Conservation (phyloP, 1,140 invertebrate species). For the Euura lappo region DNA sequence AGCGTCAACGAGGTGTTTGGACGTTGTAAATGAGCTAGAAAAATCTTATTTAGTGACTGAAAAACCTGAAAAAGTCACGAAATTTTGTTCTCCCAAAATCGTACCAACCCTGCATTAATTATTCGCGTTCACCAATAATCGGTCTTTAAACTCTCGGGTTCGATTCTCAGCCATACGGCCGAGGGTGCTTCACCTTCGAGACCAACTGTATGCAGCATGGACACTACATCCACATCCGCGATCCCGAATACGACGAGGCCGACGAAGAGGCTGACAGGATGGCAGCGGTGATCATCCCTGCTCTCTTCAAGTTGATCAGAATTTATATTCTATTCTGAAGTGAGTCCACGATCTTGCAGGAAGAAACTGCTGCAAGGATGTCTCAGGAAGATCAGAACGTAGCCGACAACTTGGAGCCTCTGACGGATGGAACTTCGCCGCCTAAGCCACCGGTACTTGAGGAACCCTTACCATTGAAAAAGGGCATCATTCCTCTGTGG, state of each 20-base stretch:
- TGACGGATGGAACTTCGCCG: background rate
- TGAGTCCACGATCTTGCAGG: background rate
- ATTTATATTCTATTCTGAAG: background rate
- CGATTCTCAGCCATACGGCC: slow-evolving; percentile 61
- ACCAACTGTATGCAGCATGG: slow-evolving; percentile 71
- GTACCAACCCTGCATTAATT: no score
- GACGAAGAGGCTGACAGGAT: slow-evolving; percentile 52
- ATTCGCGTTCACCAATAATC: no score
- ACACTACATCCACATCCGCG: slow-evolving; percentile 64
- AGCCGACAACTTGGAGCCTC: background rate
- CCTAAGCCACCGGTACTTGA: slow-evolving; percentile 10
- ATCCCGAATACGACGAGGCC: slow-evolving; percentile 61
- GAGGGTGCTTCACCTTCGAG: slow-evolving; percentile 72
- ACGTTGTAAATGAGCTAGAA: no score
- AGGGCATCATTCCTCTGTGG: slow-evolving; percentile 62
- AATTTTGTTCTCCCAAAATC: no score
- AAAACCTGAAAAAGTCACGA: no score
- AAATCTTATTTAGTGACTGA: no score
- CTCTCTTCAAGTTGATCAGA: background rate
- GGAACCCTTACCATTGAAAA: slow-evolving; percentile 21
- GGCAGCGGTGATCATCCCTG: slow-evolving; percentile 46
- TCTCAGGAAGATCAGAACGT: slow-evolving; percentile 14
- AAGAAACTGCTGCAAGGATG: background rate
- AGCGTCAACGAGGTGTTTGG: no score
- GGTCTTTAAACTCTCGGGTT: background rate